phyloP scores from a whole-genome alignment of 2,797 vertebrate genomes.

The Columba guinea region DNA sequence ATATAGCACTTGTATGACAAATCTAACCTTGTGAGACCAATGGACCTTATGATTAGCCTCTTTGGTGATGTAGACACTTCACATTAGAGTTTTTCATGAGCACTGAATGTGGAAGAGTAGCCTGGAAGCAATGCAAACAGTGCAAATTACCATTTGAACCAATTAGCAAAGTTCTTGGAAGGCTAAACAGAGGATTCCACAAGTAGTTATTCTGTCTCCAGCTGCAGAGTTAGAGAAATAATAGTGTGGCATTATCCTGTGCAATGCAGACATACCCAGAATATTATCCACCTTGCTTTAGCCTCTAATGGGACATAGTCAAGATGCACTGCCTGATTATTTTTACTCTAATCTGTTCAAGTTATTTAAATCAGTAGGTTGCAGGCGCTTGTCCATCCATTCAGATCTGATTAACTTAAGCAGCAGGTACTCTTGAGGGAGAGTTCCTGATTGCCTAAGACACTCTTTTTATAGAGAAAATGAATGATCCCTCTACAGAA shows the following conservation, averaged over 20 bases:
- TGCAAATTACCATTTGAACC: neutral
- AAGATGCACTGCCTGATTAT: neutral
- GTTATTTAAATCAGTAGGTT: neutral
- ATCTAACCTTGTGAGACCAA: neutral
- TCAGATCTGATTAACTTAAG: neutral
- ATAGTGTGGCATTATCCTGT: neutral
- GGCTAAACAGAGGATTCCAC: neutral
- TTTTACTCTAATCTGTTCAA: neutral
- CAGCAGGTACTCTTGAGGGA: neutral
- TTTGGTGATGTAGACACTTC: neutral
- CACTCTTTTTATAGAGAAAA: neutral
- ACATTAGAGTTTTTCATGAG: neutral
- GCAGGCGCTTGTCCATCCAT: neutral
- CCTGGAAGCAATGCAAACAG: neutral
- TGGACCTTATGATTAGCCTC: neutral
- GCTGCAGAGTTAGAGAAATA: neutral
- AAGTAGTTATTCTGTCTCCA: neutral
- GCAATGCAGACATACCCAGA: neutral
- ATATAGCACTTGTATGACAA: fast-evolving
- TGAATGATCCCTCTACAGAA: neutral
- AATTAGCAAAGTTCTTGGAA: neutral
- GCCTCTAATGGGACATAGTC: neutral
- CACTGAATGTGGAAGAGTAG: neutral
- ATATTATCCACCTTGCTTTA: neutral
- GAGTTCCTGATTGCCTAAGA: neutral